These are phyloP conservation scores for Cephonodes hylas DNA, from an alignment of 2,888 invertebrate genomes.

Conservation along the genomic window DNA sequence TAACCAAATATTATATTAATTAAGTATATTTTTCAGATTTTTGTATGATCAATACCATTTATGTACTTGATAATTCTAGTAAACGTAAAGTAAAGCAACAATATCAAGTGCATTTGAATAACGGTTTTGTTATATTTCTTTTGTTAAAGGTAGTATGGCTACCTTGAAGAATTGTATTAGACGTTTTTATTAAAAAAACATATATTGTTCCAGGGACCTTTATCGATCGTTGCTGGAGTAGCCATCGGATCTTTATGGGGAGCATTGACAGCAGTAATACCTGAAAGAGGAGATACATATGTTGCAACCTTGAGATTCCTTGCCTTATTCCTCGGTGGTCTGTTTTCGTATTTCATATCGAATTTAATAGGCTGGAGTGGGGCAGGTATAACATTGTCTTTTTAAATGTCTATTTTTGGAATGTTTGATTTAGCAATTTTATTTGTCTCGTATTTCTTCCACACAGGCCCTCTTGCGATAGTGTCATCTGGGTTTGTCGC, in stretches of 20 bases:
- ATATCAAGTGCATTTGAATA: too few species aligned
- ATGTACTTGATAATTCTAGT: too few species aligned
- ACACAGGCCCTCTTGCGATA: constrained; percentile 84
- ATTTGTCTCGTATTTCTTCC: neutral
- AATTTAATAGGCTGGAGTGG: constrained; percentile 84
- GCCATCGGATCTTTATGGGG: constrained; percentile 88
- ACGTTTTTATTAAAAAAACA: too few species aligned
- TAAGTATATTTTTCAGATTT: too few species aligned
- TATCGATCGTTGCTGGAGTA: constrained; percentile 86
- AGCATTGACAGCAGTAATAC: constrained; percentile 84
- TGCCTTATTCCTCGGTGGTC: constrained; percentile 86
- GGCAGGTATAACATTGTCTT: constrained; percentile 57
- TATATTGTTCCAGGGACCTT: constrained; percentile 80
- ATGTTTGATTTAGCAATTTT: too few species aligned
- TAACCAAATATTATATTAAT: too few species aligned
- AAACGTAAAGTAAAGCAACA: too few species aligned
- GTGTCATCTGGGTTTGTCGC: constrained; percentile 88
- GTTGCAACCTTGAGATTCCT: constrained; percentile 85
- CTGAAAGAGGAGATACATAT: constrained; percentile 86
- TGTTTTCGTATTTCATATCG: constrained; percentile 89
- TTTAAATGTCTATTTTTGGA: neutral
- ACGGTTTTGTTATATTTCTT: neutral
- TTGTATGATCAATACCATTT: too few species aligned
- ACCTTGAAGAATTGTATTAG: too few species aligned
- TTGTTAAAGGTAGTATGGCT: neutral